phyloP scores from a whole-genome alignment of 2,113 vertebrate genomes.

The Grus americana region DNA sequence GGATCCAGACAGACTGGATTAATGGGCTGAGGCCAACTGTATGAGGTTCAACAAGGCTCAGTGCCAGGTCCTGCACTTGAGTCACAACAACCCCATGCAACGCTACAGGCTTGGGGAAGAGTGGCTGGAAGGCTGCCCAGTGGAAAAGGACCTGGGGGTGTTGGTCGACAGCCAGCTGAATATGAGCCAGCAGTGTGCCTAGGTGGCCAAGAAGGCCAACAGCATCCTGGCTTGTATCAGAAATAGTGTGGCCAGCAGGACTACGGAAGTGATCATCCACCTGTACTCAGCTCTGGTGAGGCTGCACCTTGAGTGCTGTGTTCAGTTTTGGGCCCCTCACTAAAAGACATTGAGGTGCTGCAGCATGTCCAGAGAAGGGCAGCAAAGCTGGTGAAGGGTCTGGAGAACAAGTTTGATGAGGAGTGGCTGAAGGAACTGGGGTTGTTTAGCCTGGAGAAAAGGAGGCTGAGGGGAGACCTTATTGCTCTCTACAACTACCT shows the following conservation, averaged over 20 bases:
- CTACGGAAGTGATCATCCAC: fast-evolving
- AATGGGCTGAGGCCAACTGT: fast-evolving
- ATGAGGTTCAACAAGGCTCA: neutral
- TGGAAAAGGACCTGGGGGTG: no score
- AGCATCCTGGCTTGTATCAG: neutral
- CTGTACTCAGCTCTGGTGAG: neutral
- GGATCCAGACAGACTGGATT: neutral
- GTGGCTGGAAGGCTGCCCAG: no score
- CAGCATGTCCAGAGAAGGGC: neutral
- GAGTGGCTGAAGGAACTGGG: no score
- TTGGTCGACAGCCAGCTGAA: no score
- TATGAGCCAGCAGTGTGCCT: no score
- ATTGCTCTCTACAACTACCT: no score
- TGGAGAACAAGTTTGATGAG: neutral
- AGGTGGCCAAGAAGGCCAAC: no score
- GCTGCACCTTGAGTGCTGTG: no score
- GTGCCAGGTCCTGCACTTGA: neutral
- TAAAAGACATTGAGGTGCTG: neutral
- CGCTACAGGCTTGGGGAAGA: no score
- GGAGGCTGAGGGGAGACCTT: no score
- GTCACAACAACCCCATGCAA: neutral
- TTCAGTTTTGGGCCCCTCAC: neutral
- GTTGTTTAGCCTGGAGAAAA: no score
- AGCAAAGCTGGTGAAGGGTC: neutral
- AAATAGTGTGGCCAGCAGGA: neutral